Conservation (phyloP, 1,140 invertebrate genomes). For the Varroa destructor region DNA sequence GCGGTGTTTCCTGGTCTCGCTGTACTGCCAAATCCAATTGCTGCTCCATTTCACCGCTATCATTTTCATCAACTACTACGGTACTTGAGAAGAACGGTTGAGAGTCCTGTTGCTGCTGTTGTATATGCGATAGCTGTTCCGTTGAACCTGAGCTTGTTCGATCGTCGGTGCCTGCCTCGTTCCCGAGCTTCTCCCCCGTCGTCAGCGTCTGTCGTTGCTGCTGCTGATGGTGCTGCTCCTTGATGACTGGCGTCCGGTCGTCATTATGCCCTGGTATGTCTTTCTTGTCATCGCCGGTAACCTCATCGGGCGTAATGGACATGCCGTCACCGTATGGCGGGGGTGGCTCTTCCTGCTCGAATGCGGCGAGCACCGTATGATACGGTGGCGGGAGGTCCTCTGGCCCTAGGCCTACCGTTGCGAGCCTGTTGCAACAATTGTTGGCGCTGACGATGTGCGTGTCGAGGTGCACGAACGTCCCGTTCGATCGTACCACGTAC, state of each 20-base stretch:
- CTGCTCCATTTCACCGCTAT: too few species aligned
- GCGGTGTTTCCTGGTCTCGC: too few species aligned
- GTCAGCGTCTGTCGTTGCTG: too few species aligned
- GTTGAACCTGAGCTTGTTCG: too few species aligned
- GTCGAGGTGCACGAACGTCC: conserved; percentile 24
- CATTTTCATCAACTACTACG: too few species aligned
- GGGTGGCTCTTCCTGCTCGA: conserved; percentile 19
- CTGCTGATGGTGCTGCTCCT: not conserved
- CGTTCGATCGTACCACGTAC: conserved; percentile 26
- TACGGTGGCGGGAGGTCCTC: conserved; percentile 22
- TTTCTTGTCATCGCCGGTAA: not conserved
- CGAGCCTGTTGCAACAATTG: conserved; percentile 17
- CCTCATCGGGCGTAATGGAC: conserved; percentile 5
- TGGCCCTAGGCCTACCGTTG: too few species aligned
- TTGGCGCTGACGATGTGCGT: conserved; percentile 22
- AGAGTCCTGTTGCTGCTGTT: too few species aligned
- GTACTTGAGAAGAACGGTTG: too few species aligned
- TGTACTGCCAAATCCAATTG: too few species aligned
- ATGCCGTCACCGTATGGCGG: conserved; percentile 22
- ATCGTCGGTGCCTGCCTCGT: too few species aligned
- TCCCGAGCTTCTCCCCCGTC: too few species aligned
- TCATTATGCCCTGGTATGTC: not conserved
- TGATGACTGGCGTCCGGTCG: not conserved
- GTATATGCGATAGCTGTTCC: too few species aligned
- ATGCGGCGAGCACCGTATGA: conserved; percentile 21